Evolutionary conservation across 92 coral and sea anemone species (phyloP), one percentile per base, ranked within the genome.

Genomic region (Zoanthus sansibaricus): DNA sequence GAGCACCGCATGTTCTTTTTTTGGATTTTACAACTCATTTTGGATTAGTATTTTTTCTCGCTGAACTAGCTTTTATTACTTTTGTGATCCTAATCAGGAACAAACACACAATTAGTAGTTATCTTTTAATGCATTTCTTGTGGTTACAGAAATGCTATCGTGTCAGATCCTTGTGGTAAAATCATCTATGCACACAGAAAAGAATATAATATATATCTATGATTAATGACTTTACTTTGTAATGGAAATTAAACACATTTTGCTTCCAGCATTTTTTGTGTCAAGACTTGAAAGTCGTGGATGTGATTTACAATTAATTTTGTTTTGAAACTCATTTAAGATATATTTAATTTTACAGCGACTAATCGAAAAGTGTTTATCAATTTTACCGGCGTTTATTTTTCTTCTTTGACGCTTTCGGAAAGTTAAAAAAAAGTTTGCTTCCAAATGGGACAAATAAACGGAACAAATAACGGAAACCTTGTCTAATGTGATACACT

Each of bases 91-190:
- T 59, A 79, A 25, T 62, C 56, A 31, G 44, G 84, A 45, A 44
- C 59, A 47, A 37, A 46, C 59, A 18, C 56, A n/a, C 72, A 79
- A 79, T 79, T 62, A 66, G 45, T 69, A 56, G 84, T 45, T 66
- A 20, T 79, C 54, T 42, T 80, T 71, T 64, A 66, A 46, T 80
- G 55, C 66, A 47, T 80, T 80, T 64, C 16, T 21, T 80, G 58
- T 66, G 44, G 55, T 68, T 49, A 68, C 37, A 80, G 66, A 80
- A 62, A 62, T 62, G 70, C 71, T 20, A 68, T 80, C 58, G 58
- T 80, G 51, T 48, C 13, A 62, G 72, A 80, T 66, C 61, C 72
- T 70, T 74, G 21, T 18, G 85, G 44, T 30, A 49, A 80, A 45
- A 66, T 37, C 21, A 49, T 66, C 30, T 62, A 17, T 17, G 21